Percentiles rank a stretch among this genome's conserved stretches.
phyloP scores from a whole-genome alignment of 1,140 invertebrate genomes.

The Ceratosolen solmsi region DNA sequence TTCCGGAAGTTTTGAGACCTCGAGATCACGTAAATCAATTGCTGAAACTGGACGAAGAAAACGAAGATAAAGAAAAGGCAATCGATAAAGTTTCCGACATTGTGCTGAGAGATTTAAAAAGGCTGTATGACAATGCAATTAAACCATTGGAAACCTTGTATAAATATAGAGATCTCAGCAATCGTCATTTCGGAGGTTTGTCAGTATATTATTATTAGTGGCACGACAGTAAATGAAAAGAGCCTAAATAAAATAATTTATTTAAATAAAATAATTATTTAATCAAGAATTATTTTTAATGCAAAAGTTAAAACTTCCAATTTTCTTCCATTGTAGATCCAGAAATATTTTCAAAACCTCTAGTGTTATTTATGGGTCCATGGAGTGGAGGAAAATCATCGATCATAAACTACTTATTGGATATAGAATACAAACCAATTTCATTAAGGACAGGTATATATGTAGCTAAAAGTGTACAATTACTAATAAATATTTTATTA shows the following conservation, averaged over 20 bases:
- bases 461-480: conserved; percentile 3
- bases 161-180: conserved; percentile 93
- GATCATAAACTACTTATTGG: conserved; percentile 93
- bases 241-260: too few species aligned
- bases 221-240: too few species aligned
- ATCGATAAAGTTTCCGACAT: conserved; percentile 83
- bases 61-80: conserved; percentile 80
- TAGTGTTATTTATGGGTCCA: conserved; percentile 94
- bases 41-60: conserved; percentile 85
- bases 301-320: too few species aligned
- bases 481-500: too few species aligned
- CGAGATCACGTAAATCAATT: conserved; percentile 87
- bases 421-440: conserved; percentile 87
- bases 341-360: conserved; percentile 95
- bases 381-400: conserved; percentile 97
- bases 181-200: conserved; percentile 88
- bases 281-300: too few species aligned
- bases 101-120: conserved; percentile 89
- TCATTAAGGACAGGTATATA: conserved; percentile 87
- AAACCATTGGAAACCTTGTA: conserved; percentile 92
- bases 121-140: conserved; percentile 89
- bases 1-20: conserved; percentile 84
- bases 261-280: too few species aligned
- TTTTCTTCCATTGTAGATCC: conserved; percentile 78
- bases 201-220: too few species aligned